phyloP scores from a whole-genome alignment of 23 tunicate genomes.

The Botrylloides violaceus region DNA sequence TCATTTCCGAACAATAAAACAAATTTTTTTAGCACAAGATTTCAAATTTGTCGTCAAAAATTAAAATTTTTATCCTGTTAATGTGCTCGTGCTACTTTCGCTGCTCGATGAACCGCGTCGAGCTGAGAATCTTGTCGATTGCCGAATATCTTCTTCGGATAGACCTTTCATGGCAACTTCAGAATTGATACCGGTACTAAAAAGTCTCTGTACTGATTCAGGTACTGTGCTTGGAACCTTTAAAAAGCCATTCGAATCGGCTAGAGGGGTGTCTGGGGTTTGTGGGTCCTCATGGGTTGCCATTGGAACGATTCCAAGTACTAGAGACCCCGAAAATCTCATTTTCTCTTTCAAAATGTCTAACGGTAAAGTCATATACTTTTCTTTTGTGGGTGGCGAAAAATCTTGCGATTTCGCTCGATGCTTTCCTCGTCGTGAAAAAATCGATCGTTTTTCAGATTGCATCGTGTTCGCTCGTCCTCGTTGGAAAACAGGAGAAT shows the following conservation, averaged over 20 bases:
- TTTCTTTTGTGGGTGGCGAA: background rate
- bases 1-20: too few relatives aligned
- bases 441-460: background rate
- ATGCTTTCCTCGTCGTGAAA: constrained; percentile 8
- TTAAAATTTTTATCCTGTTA: too few relatives aligned
- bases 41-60: too few relatives aligned
- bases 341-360: background rate
- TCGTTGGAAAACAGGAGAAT: background rate
- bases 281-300: background rate
- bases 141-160: constrained; percentile 3
- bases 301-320: background rate
- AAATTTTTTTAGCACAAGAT: too few relatives aligned
- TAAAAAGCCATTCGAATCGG: constrained; percentile 1
- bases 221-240: constrained; percentile 8
- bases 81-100: constrained; percentile 17
- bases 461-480: background rate
- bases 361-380: background rate
- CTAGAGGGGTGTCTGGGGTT: constrained; percentile 19
- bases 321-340: background rate
- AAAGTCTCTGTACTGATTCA: background rate
- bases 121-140: constrained; percentile 1
- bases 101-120: constrained; percentile 14
- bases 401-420: constrained; percentile 11
- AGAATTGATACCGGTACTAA: background rate
- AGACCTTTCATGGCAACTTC: background rate